Percentiles rank a stretch among this genome's conserved stretches.
These are phyloP conservation scores for Lithobates pipiens DNA, from an alignment of 2,797 vertebrate genomes.

Conservation along the genomic window DNA sequence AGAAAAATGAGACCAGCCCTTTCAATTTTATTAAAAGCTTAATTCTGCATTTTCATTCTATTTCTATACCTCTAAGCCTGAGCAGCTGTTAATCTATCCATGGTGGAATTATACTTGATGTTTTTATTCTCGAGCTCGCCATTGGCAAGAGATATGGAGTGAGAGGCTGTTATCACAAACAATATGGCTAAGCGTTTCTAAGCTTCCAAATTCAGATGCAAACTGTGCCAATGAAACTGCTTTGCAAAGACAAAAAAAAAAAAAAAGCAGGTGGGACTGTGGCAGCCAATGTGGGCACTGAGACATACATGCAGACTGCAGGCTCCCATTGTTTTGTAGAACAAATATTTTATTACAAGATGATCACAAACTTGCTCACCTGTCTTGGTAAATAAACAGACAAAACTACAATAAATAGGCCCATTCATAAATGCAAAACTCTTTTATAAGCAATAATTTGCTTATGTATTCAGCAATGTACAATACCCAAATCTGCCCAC, in stretches of 20 bases:
- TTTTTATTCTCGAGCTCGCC: background rate
- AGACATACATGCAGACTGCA: background rate
- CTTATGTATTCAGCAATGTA: background rate
- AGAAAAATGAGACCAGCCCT: background rate
- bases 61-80: background rate
- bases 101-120: background rate
- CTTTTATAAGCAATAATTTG: background rate
- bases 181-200: background rate
- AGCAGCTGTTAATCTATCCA: background rate
- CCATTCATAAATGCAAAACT: background rate
- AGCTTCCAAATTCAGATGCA: background rate
- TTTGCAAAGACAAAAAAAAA: background rate
- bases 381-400: background rate
- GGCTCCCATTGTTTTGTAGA: background rate
- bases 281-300: background rate
- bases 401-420: background rate
- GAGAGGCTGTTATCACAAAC: background rate
- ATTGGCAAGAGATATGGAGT: background rate
- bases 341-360: background rate
- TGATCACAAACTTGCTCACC: background rate
- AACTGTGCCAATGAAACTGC: background rate
- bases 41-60: constrained; percentile 4
- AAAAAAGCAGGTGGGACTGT: background rate
- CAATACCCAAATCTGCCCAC: background rate
- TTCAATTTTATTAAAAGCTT: constrained; percentile 1